Evolutionary conservation across 2,113 vertebrate genomes (phyloP).

Genomic region (Cottus gobio): DNA sequence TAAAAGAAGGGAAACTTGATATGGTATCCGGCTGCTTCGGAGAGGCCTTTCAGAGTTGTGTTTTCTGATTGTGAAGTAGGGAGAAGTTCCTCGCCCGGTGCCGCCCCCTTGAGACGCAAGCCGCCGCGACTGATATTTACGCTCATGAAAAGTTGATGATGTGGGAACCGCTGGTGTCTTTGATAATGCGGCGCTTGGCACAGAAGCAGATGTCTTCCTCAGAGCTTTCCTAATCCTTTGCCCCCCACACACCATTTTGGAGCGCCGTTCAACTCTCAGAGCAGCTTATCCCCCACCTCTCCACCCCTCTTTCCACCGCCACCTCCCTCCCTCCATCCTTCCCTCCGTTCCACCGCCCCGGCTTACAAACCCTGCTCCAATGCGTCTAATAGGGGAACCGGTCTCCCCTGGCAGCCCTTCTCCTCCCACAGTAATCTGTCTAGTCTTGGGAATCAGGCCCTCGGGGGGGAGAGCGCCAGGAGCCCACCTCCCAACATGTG

Average conservation of each 20-base stretch:
- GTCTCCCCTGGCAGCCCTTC: slow-evolving; percentile 73
- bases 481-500: slow-evolving; percentile 79
- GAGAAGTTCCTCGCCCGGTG: slow-evolving; percentile 65
- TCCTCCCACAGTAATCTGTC: slow-evolving; percentile 82
- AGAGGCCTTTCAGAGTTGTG: slow-evolving; percentile 65
- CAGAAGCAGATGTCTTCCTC: slow-evolving; percentile 86
- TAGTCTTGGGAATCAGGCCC: slow-evolving; percentile 74
- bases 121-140: slow-evolving; percentile 80
- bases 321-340: slow-evolving; percentile 69
- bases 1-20: slow-evolving; percentile 45
- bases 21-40: slow-evolving; percentile 49
- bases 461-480: slow-evolving; percentile 49
- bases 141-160: slow-evolving; percentile 87
- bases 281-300: slow-evolving; percentile 78
- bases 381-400: slow-evolving; percentile 74
- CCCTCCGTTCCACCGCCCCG: slow-evolving; percentile 55
- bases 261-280: slow-evolving; percentile 76
- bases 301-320: slow-evolving; percentile 67
- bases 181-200: slow-evolving; percentile 82
- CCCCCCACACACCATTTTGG: slow-evolving; percentile 81
- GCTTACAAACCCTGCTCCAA: slow-evolving; percentile 71
- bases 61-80: slow-evolving; percentile 66
- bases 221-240: slow-evolving; percentile 83
- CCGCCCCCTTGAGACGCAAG: slow-evolving; percentile 62
- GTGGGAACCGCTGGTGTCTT: slow-evolving; percentile 83